phyloP scores from a whole-genome alignment of 1,140 invertebrate genomes.

The Cyclina sinensis region DNA sequence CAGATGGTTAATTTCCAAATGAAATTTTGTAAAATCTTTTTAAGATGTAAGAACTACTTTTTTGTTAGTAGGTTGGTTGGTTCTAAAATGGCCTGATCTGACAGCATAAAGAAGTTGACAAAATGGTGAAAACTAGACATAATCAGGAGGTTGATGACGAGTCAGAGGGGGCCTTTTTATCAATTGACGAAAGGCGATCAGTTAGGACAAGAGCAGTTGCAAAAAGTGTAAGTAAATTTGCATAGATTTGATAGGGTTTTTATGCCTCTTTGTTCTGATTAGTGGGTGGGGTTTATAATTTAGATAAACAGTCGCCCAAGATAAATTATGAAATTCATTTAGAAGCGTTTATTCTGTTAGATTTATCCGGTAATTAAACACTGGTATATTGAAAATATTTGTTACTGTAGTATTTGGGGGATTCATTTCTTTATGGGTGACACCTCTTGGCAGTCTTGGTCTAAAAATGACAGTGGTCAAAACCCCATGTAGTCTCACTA shows the following conservation, averaged over 20 bases:
- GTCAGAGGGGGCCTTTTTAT: conserved; percentile 67
- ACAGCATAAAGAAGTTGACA: conserved; percentile 3
- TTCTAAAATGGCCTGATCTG: conserved; percentile 23
- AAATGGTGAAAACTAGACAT: conserved; percentile 79
- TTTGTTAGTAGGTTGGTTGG: background rate
- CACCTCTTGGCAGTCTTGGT: too few relatives aligned
- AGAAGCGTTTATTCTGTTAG: too few relatives aligned
- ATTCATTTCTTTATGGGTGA: too few relatives aligned
- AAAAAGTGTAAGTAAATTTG: conserved; percentile 44
- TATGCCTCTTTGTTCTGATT: conserved; percentile 43
- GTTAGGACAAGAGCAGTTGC: conserved; percentile 27
- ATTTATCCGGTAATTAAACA: too few relatives aligned
- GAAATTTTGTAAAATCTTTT: background rate
- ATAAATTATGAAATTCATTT: too few relatives aligned
- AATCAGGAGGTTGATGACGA: conserved; percentile 69
- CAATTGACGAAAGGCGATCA: conserved; percentile 59
- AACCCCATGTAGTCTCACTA: too few relatives aligned
- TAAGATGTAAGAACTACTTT: conserved; percentile 1
- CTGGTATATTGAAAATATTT: too few relatives aligned
- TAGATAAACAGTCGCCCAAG: too few relatives aligned
- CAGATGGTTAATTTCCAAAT: too few relatives aligned
- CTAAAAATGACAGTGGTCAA: too few relatives aligned
- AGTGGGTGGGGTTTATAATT: conserved; percentile 3
- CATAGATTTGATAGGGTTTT: background rate
- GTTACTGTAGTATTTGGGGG: too few relatives aligned